Evolutionary conservation across 2,888 invertebrate genomes (phyloP), one percentile per base, ranked within the genome.

Genomic region (Nemotelus nigrinus): DNA sequence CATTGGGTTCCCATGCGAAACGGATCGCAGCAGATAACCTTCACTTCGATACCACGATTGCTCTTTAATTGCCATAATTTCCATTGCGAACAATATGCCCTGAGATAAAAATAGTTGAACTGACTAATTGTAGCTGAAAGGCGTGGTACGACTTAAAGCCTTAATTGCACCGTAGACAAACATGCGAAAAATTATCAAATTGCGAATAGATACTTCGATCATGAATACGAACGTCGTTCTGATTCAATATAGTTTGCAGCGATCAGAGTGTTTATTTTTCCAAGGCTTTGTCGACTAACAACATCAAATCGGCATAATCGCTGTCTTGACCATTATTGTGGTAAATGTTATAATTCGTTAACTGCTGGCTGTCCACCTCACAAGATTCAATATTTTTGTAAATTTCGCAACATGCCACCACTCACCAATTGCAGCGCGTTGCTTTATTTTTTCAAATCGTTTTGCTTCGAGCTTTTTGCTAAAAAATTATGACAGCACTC

Each of bases 61-160:
- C 25, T 25, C 25, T 25, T 25, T 25, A 25, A 25, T 25, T 25
- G 25, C 25, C 0, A 25, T 25, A 25, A 25, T 25, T 25, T 25
- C 25, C 25, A 25, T 25, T 25, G 25, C 25, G 25, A 25, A 25
- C 25, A 25, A 25, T 25, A 25, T 25, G 25, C 25, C 25, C 25
- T 25, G 25, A 25, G 25, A 25, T 25, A 25, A 25, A 25, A 25
- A 25, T 25, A 25, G 25, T 25, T 25, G 25, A 25, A 25, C 25
- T 25, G 25, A 25, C 25, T 25, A 63, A 63, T 63, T 63, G 43
- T 63, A 63, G 63, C 63, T 63, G 63, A 43, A 57, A 10, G 57
- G 57, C 57, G 63, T 63, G 63, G 41, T 53, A 6, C 10, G 10
- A 53, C 4, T 43, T 25, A 63, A 43, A 63, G 25, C 8, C 8